Evolutionary conservation across 2,797 vertebrate genomes (phyloP).

Genomic region (Poecile montanus): DNA sequence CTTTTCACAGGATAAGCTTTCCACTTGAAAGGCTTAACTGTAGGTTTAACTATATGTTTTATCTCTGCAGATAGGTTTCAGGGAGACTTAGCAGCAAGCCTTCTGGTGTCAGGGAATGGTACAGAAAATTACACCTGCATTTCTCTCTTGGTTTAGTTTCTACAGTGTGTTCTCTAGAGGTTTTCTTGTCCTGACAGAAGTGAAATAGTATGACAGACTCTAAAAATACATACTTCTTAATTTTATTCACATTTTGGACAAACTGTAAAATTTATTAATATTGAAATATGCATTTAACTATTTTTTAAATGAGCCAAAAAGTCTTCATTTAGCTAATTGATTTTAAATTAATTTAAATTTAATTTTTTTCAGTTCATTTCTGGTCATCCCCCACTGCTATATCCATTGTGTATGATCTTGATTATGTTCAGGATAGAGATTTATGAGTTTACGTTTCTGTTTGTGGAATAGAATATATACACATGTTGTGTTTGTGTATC

Average conservation of each 20-base stretch:
- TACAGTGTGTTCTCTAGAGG: rapidly evolving
- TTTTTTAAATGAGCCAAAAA: not conserved
- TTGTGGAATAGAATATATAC: not conserved
- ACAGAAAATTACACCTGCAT: not conserved
- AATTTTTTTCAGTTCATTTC: not conserved
- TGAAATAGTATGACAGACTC: not conserved
- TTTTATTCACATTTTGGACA: not conserved
- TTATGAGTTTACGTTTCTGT: not conserved
- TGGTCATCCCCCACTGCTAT: rapidly evolving
- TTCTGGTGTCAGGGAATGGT: not conserved
- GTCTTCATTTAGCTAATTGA: not conserved
- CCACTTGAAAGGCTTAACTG: not conserved
- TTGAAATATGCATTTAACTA: not conserved
- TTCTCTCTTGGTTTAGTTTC: not conserved
- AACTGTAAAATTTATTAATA: not conserved
- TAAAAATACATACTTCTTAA: not conserved
- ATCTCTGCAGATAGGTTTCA: not conserved
- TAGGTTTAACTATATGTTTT: not conserved
- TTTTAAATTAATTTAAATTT: not conserved
- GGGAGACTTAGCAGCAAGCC: not conserved
- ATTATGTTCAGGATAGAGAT: not conserved
- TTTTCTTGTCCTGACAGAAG: not conserved
- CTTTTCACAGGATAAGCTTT: not conserved
- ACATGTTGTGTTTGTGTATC: not conserved
- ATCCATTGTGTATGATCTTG: not conserved